Base-by-base conservation (phyloP, 1,140 invertebrate genomes). In the Propsilocerus akamusi region DNA sequence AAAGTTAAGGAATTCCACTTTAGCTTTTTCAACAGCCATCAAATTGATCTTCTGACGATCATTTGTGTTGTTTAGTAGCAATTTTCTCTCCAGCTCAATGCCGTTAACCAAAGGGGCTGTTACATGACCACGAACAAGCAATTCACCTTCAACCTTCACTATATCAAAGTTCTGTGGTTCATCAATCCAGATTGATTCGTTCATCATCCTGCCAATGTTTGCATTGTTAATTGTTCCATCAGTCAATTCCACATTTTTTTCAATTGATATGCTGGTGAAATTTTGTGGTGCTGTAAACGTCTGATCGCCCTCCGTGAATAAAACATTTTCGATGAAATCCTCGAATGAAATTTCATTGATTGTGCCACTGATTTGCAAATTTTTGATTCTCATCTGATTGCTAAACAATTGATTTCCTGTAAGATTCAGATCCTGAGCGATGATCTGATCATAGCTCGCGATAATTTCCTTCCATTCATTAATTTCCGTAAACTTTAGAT, bases 141-240 rank as follows among this genome's bases (percentile, higher is more conserved):
- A 25, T 5, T 12, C 12, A 8, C 8, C 61, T 70, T 66, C 59
- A 58, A 71, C 69, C 49, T 52, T 55, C 11, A 59, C 62, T 7
- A 51, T 25, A 49, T 58, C 49, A 52, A 71, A 58, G 25, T 55
- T 49, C 49, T 61, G 58, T 30, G 57, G 53, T 47, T 59, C 58
- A 55, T 70, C 64, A 1, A 61, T 53, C 53, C 66, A 64, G 23
- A 70, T 65, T 46, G 62, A 65, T 2, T 62, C 58, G 10, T 52
- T 52, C 22, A 60, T 47, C 6, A 70, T 51, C 34, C 64, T 54
- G 0, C 57, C 53, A 17, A 71, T 46, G 17, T 60, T 55, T 20
- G 61, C 53, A 26, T 63, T 55, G 53, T 68, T 71, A 7, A 72
- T 58, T 8, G 50, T 55, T 48, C 57, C 60, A 47, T 24, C 49